Evolutionary conservation across 2,113 vertebrate genomes (phyloP).

Genomic region (Pica pica): DNA sequence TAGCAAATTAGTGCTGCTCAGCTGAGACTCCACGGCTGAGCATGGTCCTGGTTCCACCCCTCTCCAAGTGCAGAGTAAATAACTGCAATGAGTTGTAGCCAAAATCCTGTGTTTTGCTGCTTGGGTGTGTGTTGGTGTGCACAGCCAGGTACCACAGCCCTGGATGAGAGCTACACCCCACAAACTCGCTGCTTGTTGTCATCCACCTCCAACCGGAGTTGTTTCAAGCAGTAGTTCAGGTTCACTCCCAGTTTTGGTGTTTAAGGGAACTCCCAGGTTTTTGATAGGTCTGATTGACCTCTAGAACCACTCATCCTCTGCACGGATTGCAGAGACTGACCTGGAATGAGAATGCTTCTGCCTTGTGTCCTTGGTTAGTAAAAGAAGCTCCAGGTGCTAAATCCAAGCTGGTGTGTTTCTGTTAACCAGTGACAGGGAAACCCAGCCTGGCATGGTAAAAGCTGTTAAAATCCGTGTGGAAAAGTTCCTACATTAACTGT

Average conservation of each 20-base stretch:
- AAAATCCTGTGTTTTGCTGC: not conserved
- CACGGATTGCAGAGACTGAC: not conserved
- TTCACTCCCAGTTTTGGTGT: not conserved
- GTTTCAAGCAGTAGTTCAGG: not conserved
- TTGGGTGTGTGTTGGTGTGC: not conserved
- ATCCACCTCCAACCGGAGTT: not conserved
- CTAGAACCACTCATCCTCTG: not conserved
- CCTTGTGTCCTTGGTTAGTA: not conserved
- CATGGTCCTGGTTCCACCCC: not conserved
- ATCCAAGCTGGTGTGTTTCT: not conserved
- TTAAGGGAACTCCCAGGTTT: not conserved
- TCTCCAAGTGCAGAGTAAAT: not conserved
- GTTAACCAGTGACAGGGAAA: not conserved
- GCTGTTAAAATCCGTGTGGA: not conserved
- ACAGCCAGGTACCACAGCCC: not conserved
- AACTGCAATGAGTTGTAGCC: not conserved
- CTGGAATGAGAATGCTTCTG: not conserved
- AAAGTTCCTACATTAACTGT: not conserved
- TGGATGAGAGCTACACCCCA: not conserved
- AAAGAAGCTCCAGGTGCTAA: not conserved
- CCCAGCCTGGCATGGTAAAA: not conserved
- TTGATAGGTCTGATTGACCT: not conserved
- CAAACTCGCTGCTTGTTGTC: not conserved
- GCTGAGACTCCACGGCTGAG: not conserved
- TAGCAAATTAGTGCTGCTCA: conserved; percentile 28